Conservation (phyloP, 2,888 invertebrate species). For the Podabrus alpinus region DNA sequence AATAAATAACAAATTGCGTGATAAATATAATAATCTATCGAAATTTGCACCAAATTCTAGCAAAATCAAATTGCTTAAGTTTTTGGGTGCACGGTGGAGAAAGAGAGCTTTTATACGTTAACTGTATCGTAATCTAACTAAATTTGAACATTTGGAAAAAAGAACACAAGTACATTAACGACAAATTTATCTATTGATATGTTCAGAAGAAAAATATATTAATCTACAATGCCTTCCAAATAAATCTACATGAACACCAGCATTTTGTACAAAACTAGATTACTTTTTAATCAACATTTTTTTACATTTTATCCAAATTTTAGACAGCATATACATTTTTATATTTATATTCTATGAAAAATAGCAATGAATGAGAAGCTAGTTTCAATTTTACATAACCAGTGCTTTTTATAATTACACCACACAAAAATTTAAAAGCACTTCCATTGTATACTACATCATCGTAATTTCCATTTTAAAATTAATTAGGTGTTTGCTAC, state of each 20-base stretch:
- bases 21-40: constrained; percentile 47
- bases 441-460: neutral
- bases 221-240: constrained; percentile 39
- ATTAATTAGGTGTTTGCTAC: neutral
- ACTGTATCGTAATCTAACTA: constrained; percentile 18
- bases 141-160: neutral
- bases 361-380: constrained; percentile 24
- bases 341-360: constrained; percentile 14
- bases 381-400: constrained; percentile 10
- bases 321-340: constrained; percentile 22
- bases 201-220: constrained; percentile 38
- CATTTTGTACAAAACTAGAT: constrained; percentile 33
- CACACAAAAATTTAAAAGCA: neutral
- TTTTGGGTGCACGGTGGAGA: constrained; percentile 32
- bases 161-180: neutral
- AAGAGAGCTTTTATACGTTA: constrained; percentile 46
- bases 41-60: constrained; percentile 40
- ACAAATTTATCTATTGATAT: constrained; percentile 38
- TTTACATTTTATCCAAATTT: constrained; percentile 26
- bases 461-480: neutral
- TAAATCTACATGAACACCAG: constrained; percentile 35
- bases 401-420: constrained; percentile 14
- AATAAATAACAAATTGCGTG: constrained; percentile 52
- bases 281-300: constrained; percentile 24
- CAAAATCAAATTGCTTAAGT: constrained; percentile 30